Evolutionary conservation across 2,797 vertebrate genomes (phyloP).

Genomic region (Margarornis squamiger): DNA sequence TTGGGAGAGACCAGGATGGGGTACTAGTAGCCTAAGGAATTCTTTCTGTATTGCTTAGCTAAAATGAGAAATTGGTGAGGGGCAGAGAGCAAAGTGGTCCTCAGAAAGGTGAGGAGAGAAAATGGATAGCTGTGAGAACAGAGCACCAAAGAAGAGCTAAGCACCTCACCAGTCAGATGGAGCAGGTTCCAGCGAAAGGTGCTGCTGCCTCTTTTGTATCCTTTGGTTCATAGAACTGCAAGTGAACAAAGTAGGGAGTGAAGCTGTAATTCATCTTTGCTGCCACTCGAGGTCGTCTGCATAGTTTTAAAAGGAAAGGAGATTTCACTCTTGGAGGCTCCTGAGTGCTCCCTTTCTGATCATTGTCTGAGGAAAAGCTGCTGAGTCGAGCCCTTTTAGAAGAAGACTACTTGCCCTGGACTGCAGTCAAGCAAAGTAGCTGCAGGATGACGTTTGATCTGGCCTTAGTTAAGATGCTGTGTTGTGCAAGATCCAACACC

Average conservation of each 20-base stretch:
- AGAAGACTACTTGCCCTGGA: neutral
- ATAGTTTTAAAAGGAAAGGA: neutral
- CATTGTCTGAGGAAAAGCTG: neutral
- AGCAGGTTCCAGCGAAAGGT: neutral
- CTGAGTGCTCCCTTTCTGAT: neutral
- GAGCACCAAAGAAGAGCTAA: neutral
- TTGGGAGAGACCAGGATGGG: neutral
- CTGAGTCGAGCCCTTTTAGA: neutral
- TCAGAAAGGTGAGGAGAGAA: neutral
- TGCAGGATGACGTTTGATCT: neutral
- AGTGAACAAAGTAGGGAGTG: neutral
- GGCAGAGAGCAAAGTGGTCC: neutral
- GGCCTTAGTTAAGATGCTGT: neutral
- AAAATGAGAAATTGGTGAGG: neutral
- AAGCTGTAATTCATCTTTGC: neutral
- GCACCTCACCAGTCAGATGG: neutral
- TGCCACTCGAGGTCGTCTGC: neutral
- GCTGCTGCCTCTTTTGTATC: neutral
- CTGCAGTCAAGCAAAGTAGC: neutral
- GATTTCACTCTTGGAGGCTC: neutral
- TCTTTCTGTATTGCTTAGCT: neutral
- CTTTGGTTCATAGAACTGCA: neutral
- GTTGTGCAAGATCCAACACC: accelerated
- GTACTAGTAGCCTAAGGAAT: neutral
- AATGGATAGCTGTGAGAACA: neutral